Percentiles rank a stretch among this genome's conserved stretches.
These are phyloP conservation scores for western clawed frog (Xenopus tropicalis) DNA, from an alignment of 2,113 vertebrate genomes.

Conservation along the genomic window DNA sequence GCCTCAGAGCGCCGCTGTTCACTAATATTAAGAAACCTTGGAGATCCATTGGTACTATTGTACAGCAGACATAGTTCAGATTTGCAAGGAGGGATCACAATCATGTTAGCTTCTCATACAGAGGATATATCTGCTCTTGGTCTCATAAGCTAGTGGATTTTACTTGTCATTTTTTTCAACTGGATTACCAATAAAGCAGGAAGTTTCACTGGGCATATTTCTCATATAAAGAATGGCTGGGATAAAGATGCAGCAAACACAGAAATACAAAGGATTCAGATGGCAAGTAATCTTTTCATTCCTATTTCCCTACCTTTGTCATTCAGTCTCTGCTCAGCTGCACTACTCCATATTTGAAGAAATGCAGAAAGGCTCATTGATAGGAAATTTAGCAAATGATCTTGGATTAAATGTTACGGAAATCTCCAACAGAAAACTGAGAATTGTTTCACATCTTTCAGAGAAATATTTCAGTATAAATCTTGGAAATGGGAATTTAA, in stretches of 20 bases:
- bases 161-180: not conserved
- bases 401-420: constrained; percentile 64
- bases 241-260: not conserved
- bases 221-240: not conserved
- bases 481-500: constrained; percentile 64
- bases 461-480: constrained; percentile 54
- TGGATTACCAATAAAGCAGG: constrained; percentile 3
- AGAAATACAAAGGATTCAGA: not conserved
- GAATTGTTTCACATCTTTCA: constrained; percentile 42
- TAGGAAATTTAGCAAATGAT: constrained; percentile 73
- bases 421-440: constrained; percentile 56
- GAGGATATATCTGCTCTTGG: not conserved
- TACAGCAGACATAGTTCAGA: not conserved
- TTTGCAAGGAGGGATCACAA: not conserved
- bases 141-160: not conserved
- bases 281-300: constrained; percentile 43
- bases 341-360: constrained; percentile 63
- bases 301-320: too few relatives aligned
- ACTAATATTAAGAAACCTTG: not conserved
- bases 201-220: not conserved
- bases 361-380: constrained; percentile 55
- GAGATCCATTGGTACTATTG: not conserved
- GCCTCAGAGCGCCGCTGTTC: constrained; percentile 39
- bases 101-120: not conserved
- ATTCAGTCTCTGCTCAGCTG: constrained; percentile 48